Conservation (phyloP, 2,888 invertebrate genomes). For the Phania funesta region DNA sequence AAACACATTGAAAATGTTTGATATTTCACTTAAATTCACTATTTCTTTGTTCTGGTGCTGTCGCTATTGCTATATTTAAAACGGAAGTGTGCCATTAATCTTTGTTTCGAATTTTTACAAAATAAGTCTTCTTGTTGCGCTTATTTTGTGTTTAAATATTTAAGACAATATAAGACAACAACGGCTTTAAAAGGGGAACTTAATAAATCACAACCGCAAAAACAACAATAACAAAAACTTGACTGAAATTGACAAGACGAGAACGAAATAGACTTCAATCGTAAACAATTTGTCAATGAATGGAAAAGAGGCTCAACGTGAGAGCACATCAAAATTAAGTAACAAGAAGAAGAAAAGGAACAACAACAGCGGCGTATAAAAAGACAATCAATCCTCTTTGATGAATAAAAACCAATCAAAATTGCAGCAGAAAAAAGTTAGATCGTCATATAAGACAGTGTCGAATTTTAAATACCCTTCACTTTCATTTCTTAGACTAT, state of each 20-base stretch:
- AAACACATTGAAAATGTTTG: constrained; percentile 16
- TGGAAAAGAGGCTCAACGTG: background rate
- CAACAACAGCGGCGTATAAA: background rate
- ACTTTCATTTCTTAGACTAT: too few relatives aligned
- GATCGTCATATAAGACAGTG: background rate
- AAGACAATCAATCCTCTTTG: constrained; percentile 52
- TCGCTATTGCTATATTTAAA: constrained; percentile 31
- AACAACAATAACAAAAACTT: constrained; percentile 25
- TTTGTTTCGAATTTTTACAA: constrained; percentile 31
- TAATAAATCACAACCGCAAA: constrained; percentile 4
- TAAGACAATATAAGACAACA: constrained; percentile 21
- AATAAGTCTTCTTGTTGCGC: constrained; percentile 32
- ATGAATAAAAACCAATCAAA: constrained; percentile 16
- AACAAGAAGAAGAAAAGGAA: background rate
- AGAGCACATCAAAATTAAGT: background rate
- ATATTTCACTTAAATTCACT: constrained; percentile 34
- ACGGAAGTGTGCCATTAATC: constrained; percentile 65
- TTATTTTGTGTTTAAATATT: background rate
- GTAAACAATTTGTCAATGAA: constrained; percentile 45
- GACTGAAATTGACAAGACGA: constrained; percentile 40
- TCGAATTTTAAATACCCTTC: background rate
- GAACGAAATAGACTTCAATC: constrained; percentile 26
- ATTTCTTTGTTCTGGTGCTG: constrained; percentile 5
- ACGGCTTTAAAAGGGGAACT: background rate
- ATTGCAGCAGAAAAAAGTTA: background rate